Evolutionary conservation across 2,113 vertebrate species (phyloP), one percentile per base, ranked within the genome.

Genomic region (Zapornia atra): DNA sequence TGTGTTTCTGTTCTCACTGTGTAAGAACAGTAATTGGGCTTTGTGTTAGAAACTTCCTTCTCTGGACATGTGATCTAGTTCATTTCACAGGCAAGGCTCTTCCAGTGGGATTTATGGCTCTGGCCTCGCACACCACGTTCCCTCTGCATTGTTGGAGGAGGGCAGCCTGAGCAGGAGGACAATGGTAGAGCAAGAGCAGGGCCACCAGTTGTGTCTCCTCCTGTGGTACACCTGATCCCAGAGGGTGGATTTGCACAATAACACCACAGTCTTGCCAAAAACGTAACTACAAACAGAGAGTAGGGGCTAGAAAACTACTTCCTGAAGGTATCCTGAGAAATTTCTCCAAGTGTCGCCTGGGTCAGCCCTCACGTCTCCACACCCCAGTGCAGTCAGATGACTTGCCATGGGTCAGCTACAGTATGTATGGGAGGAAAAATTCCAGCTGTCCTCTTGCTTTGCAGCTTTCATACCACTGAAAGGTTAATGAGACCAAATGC

Each of bases 391-490:
- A 7, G 63, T 88, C 77, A 28, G 77, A 80, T 90, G 68, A 21
- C 71, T 81, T 66, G 63, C 70, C 4, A 3, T 59, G 19, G 85
- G 50, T 81, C 79, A 63, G 51, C 34, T n/a, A 28, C 1, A 1
- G 42, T 36, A 46, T 38, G 26, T 38, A 29, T 0, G 0, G 38
- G 36, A 82, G 64, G 59, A 73, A 70, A 82, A 91, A 88, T 86
- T 92, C 68, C 94, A 93, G 79, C 79, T 82, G 73, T 90, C 92
- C 51, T 88, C 84, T 33, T 83, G 42, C 85, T 70, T 63, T 85
- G 79, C 79, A 76, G 50, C 68, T 80, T 91, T 83, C 93, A 93
- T 88, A 63, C 85, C 82, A 91, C n/a, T 46, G 87, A 73, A 91
- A 94, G 85, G 88, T 91, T 82, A 89, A 66, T 19, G 40, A 53